Percentiles rank a stretch among this genome's conserved stretches.
Evolutionary conservation across 2,113 vertebrate genomes (phyloP).

Genomic region (Silurus glanis): DNA sequence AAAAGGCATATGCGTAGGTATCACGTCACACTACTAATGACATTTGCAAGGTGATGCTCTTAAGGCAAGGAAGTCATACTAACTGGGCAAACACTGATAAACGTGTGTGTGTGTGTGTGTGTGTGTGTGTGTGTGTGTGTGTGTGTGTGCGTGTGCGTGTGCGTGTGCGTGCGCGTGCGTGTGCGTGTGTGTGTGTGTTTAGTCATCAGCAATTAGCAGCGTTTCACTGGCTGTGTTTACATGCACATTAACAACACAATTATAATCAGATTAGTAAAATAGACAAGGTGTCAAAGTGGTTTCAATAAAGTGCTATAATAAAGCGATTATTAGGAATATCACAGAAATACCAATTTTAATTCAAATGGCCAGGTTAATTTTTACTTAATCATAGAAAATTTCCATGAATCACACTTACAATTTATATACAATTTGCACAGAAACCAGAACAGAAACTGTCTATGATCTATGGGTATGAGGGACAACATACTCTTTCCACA

Average conservation of each 20-base stretch:
- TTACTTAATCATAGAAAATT: not conserved
- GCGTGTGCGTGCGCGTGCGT: slow-evolving; percentile 8
- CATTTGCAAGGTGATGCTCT: slow-evolving; percentile 62
- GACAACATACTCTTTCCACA: not conserved
- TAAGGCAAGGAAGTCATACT: slow-evolving; percentile 69
- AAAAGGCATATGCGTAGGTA: slow-evolving; percentile 47
- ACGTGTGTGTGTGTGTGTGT: slow-evolving; percentile 46
- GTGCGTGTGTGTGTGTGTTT: not conserved
- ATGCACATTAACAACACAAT: not conserved
- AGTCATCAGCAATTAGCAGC: not conserved
- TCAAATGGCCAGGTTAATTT: not conserved
- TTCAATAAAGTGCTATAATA: no score
- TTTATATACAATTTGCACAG: no score
- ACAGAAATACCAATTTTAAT: not conserved
- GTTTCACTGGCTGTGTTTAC: not conserved
- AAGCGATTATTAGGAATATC: not conserved
- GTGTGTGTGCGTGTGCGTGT: no score
- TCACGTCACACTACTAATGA: slow-evolving; percentile 55
- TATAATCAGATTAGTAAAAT: not conserved
- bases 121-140: no score
- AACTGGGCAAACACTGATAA: slow-evolving; percentile 79
- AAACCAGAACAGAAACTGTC: not conserved
- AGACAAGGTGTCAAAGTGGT: not conserved
- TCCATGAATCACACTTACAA: no score
- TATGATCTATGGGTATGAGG: not conserved